These are phyloP conservation scores for Hypolimnas misippus DNA, from an alignment of 2,888 invertebrate species.

Conservation along the genomic window DNA sequence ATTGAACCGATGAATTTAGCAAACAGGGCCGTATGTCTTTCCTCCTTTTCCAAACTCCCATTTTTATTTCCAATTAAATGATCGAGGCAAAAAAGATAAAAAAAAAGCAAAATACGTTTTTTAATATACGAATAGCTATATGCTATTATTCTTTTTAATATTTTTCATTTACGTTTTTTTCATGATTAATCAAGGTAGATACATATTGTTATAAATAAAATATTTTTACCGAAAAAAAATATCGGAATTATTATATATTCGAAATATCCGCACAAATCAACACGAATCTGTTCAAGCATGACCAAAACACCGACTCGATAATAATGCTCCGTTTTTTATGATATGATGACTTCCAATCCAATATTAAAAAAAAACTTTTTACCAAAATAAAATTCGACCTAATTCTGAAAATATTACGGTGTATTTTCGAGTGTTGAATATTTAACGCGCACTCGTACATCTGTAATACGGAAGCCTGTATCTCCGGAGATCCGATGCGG, in stretches of 20 bases:
- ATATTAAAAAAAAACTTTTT: slow-evolving; percentile 20
- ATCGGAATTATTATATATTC: neutral
- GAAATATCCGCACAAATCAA: slow-evolving; percentile 24
- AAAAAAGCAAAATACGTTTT: neutral
- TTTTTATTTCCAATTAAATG: neutral
- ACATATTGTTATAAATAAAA: neutral
- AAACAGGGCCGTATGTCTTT: neutral
- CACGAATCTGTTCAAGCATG: slow-evolving; percentile 16
- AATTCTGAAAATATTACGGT: slow-evolving; percentile 12
- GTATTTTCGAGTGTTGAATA: slow-evolving; percentile 19
- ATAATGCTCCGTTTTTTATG: slow-evolving; percentile 24
- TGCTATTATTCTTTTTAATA: neutral
- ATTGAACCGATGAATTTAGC: neutral
- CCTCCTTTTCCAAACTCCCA: neutral
- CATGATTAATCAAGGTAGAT: neutral
- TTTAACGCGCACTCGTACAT: slow-evolving; percentile 21
- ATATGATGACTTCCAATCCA: slow-evolving; percentile 40
- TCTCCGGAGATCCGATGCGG: slow-evolving; percentile 55
- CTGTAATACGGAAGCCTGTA: slow-evolving; percentile 46
- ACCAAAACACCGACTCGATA: slow-evolving; percentile 20
- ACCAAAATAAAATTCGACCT: slow-evolving; percentile 4
- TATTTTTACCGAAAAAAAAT: slow-evolving; percentile 1
- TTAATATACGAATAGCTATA: neutral
- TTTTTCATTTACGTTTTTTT: neutral
- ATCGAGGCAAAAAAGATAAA: neutral